Evolutionary conservation across 2,888 invertebrate species (phyloP).

Genomic region (Pasiphila rectangulata): DNA sequence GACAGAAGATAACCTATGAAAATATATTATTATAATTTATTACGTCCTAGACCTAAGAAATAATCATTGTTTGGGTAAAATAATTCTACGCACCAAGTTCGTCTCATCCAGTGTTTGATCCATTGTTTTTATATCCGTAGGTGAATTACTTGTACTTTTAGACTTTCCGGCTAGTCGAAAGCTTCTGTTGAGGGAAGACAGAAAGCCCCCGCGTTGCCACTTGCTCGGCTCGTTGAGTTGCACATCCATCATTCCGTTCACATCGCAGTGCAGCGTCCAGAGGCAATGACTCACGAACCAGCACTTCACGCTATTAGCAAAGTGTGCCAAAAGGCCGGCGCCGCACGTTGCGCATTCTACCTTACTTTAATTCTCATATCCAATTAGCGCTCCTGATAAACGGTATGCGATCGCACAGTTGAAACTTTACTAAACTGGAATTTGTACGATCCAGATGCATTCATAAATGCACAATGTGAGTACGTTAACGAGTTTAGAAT

Average conservation of each 20-base stretch:
- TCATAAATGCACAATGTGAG: conserved; percentile 32
- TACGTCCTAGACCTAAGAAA: too few relatives aligned
- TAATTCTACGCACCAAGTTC: conserved; percentile 28
- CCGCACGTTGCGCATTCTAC: conserved; percentile 42
- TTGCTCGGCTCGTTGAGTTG: conserved; percentile 64
- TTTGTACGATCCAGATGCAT: conserved; percentile 36
- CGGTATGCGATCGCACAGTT: conserved; percentile 8
- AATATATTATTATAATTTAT: too few relatives aligned
- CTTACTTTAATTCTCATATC: conserved; percentile 28
- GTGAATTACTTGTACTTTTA: conserved; percentile 51
- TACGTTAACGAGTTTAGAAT: conserved; percentile 51
- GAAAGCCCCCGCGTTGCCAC: conserved; percentile 73
- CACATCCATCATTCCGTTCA: conserved; percentile 71
- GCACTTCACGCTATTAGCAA: conserved; percentile 54
- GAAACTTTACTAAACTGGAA: conserved; percentile 27
- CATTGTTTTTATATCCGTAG: conserved; percentile 53
- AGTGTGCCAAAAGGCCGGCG: conserved; percentile 60
- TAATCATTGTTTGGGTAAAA: too few relatives aligned
- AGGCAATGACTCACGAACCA: conserved; percentile 61
- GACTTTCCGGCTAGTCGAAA: conserved; percentile 67
- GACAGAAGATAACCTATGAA: too few relatives aligned
- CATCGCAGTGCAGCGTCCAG: conserved; percentile 62
- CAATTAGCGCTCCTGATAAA: conserved; percentile 17
- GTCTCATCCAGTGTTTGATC: conserved; percentile 54
- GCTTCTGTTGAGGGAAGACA: conserved; percentile 72